Evolutionary conservation across 1,140 invertebrate genomes (phyloP).

Genomic region (Pseudomyrmex flavicornis): DNA sequence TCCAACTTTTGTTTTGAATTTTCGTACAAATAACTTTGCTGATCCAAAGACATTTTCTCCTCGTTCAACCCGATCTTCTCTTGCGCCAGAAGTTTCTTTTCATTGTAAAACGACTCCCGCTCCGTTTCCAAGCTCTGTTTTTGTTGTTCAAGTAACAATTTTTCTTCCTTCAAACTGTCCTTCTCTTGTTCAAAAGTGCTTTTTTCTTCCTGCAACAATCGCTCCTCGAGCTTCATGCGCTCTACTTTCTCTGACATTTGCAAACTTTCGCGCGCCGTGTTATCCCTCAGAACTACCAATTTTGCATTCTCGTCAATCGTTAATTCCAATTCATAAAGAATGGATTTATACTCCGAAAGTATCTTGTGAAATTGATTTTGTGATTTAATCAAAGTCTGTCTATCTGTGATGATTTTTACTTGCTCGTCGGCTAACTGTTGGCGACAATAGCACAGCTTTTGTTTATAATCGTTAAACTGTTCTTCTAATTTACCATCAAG

Average conservation of each 20-base stretch:
- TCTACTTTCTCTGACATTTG: conserved; percentile 34
- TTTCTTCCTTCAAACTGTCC: conserved; percentile 46
- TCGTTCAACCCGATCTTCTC: conserved; percentile 69
- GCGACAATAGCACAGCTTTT: conserved; percentile 61
- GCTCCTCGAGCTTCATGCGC: neutral
- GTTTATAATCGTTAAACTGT: conserved; percentile 41
- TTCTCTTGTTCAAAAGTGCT: conserved; percentile 39
- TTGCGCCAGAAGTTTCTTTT: conserved; percentile 60
- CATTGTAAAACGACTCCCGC: conserved; percentile 14
- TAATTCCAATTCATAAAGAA: conserved; percentile 75
- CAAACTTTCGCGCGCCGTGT: conserved; percentile 50
- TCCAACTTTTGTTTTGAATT: conserved; percentile 56
- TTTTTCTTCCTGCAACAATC: conserved; percentile 14
- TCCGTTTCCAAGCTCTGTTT: conserved; percentile 55
- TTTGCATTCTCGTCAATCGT: conserved; percentile 73
- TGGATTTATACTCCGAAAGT: conserved; percentile 77
- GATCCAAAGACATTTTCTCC: conserved; percentile 76
- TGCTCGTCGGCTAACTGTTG: conserved; percentile 70
- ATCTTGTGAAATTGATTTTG: conserved; percentile 78
- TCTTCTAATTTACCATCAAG: conserved; percentile 31
- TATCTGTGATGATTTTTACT: conserved; percentile 68
- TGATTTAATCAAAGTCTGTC: conserved; percentile 71
- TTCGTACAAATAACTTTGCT: conserved; percentile 75
- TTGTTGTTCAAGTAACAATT: conserved; percentile 39
- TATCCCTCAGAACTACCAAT: conserved; percentile 55